phyloP scores from a whole-genome alignment of 1,140 invertebrate species.

The Heterodera schachtii region DNA sequence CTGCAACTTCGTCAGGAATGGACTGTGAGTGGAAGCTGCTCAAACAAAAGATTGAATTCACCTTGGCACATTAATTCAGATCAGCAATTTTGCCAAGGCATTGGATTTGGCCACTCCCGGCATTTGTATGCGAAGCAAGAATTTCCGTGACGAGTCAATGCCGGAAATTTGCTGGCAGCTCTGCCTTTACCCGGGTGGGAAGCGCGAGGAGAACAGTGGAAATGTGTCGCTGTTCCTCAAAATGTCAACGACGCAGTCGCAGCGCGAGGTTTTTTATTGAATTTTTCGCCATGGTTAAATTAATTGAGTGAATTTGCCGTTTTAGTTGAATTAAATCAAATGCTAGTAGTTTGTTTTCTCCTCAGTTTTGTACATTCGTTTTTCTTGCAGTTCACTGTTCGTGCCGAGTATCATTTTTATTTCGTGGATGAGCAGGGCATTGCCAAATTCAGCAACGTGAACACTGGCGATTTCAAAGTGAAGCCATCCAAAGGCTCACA shows the following conservation, averaged over 20 bases:
- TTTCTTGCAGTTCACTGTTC: slow-evolving; percentile 56
- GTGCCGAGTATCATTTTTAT: slow-evolving; percentile 64
- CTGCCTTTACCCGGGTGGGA: slow-evolving; percentile 64
- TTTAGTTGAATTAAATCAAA: too few species aligned
- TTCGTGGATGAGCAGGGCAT: slow-evolving; percentile 59
- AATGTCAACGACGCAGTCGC: slow-evolving; percentile 61
- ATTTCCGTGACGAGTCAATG: slow-evolving; percentile 53
- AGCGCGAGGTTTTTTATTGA: slow-evolving; percentile 48
- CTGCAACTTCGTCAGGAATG: slow-evolving; percentile 56
- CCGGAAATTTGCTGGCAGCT: slow-evolving; percentile 64
- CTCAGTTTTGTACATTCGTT: not conserved
- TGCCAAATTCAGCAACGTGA: slow-evolving; percentile 57
- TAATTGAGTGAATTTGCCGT: too few species aligned
- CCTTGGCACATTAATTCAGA: slow-evolving; percentile 43
- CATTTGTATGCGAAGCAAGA: slow-evolving; percentile 58
- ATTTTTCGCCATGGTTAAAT: not conserved
- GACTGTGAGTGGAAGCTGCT: slow-evolving; percentile 47
- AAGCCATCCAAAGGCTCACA: slow-evolving; percentile 65
- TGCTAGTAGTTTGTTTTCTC: not conserved
- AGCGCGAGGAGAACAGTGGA: slow-evolving; percentile 62
- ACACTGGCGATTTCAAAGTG: slow-evolving; percentile 65
- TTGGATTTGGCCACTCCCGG: slow-evolving; percentile 62
- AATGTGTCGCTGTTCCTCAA: slow-evolving; percentile 65
- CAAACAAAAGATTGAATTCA: not conserved
- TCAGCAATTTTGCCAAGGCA: slow-evolving; percentile 56